These are phyloP conservation scores for Spongia lamella DNA, from an alignment of 37 sponge, comb jelly and placozoan genomes.

Conservation along the genomic window DNA sequence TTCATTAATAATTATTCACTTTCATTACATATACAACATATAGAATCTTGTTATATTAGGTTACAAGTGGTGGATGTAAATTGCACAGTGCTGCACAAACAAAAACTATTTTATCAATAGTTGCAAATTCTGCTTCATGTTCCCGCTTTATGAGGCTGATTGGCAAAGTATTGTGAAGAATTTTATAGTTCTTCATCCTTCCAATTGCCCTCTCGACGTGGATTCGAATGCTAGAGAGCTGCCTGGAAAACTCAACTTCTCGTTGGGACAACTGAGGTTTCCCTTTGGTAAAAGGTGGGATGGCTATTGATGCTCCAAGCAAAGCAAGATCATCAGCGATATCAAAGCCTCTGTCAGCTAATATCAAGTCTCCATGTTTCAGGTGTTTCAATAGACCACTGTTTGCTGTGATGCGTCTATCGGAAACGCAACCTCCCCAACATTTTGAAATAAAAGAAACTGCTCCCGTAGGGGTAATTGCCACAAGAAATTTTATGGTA, in stretches of 20 bases:
- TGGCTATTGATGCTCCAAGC: slow-evolving; percentile 30
- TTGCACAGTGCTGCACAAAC: slow-evolving; percentile 33
- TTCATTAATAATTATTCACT: no score
- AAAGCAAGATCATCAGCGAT: slow-evolving; percentile 35
- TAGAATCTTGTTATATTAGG: no score
- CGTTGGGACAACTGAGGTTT: no score
- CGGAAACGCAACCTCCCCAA: slow-evolving; percentile 35
- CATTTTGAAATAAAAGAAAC: slow-evolving; percentile 24
- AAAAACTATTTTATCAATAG: slow-evolving; percentile 29
- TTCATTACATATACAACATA: no score
- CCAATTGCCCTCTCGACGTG: no score
- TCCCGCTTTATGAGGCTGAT: slow-evolving; percentile 26
- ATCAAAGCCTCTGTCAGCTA: no score
- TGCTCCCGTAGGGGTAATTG: slow-evolving; percentile 1
- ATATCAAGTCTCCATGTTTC: slow-evolving; percentile 23
- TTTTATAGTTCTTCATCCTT: slow-evolving; percentile 52
- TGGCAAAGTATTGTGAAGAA: slow-evolving; percentile 26
- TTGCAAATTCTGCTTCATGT: slow-evolving; percentile 1
- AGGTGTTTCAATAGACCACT: slow-evolving; percentile 31
- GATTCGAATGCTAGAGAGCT: no score
- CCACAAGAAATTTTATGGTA: slow-evolving; percentile 11
- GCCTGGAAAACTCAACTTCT: no score
- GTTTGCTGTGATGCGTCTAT: slow-evolving; percentile 27
- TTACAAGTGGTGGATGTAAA: no score
- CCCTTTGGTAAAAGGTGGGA: slow-evolving; percentile 38